Percentiles rank a stretch among this genome's conserved stretches.
These are phyloP conservation scores for Acropternis orthonyx DNA, from an alignment of 2,797 vertebrate genomes.

Conservation along the genomic window DNA sequence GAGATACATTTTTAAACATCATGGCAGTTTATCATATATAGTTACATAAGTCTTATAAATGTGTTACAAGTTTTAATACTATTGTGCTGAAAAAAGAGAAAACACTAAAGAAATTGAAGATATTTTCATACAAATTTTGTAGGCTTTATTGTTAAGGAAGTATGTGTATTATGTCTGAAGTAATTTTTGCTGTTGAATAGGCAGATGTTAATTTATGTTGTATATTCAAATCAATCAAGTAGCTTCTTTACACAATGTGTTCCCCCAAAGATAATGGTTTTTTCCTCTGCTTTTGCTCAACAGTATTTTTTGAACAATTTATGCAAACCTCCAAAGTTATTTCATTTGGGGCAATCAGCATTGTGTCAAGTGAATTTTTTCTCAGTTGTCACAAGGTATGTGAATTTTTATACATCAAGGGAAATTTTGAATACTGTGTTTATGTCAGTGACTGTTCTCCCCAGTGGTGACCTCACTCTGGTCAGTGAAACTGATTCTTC, in stretches of 20 bases:
- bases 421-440: background rate
- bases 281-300: background rate
- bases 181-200: background rate
- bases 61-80: background rate
- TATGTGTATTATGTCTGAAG: background rate
- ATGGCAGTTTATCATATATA: background rate
- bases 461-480: background rate
- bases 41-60: background rate
- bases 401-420: background rate
- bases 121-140: background rate
- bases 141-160: background rate
- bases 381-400: rapidly evolving
- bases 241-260: background rate
- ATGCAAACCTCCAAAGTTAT: background rate
- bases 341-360: background rate
- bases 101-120: background rate
- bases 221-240: background rate
- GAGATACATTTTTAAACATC: background rate
- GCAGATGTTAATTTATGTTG: background rate
- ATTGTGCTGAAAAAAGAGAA: background rate
- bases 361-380: background rate
- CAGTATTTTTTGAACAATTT: background rate
- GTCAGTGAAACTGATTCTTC: background rate
- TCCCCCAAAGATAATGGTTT: background rate
- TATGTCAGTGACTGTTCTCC: background rate